These are phyloP conservation scores for Toxotes jaculatrix DNA, from an alignment of 2,113 vertebrate genomes.

Conservation along the genomic window DNA sequence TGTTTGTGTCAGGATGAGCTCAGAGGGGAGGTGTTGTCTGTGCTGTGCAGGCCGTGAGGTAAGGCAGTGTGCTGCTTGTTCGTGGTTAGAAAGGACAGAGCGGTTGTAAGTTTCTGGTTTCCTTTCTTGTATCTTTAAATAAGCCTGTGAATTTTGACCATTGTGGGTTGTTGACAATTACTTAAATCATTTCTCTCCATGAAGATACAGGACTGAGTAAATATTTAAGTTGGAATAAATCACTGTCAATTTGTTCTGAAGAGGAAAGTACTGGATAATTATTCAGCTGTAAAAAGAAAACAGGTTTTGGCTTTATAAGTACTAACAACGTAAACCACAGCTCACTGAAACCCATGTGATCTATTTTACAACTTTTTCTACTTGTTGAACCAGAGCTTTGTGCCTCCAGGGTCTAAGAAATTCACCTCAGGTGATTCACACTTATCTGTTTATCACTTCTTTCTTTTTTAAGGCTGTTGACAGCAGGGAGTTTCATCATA, in stretches of 20 bases:
- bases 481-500: not conserved
- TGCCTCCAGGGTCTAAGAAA: not conserved
- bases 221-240: too few species aligned
- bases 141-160: not conserved
- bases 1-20: not conserved
- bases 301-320: too few species aligned
- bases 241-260: too few species aligned
- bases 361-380: not conserved
- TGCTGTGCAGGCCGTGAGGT: not conserved
- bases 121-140: not conserved
- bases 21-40: not conserved
- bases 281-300: too few species aligned
- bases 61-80: not conserved
- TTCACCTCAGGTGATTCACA: not conserved
- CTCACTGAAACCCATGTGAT: not conserved
- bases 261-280: too few species aligned
- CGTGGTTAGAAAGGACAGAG: not conserved
- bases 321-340: too few species aligned
- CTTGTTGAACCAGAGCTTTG: constrained; percentile 26
- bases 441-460: not conserved
- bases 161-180: not conserved
- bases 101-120: not conserved
- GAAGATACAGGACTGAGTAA: not conserved
- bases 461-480: too few species aligned
- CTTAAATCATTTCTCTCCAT: too few species aligned